phyloP scores from a whole-genome alignment of 1,140 invertebrate genomes.

The Zaprionus tsacasi region DNA sequence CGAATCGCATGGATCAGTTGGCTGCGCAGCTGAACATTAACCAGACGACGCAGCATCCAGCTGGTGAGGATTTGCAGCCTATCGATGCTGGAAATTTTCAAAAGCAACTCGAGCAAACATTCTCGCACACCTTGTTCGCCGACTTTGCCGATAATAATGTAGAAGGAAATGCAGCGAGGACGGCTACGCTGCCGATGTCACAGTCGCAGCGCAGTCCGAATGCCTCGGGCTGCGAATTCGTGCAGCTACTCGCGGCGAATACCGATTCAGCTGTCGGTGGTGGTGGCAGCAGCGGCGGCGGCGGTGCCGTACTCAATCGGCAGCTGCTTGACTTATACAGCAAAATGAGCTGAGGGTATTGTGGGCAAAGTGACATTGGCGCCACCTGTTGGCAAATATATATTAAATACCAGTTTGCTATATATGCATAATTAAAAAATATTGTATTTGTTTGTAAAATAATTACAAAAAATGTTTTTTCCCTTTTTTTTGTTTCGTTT shows the following conservation, averaged over 20 bases:
- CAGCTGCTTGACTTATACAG: constrained; percentile 75
- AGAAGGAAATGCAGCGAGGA: neutral
- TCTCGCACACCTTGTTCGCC: constrained; percentile 69
- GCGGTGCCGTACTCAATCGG: constrained; percentile 48
- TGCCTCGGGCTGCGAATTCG: constrained; percentile 57
- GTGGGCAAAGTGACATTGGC: neutral
- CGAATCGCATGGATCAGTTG: constrained; percentile 70
- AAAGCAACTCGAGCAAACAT: constrained; percentile 74
- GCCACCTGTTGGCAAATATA: constrained; percentile 3
- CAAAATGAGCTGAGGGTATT: constrained; percentile 58
- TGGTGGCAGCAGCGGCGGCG: neutral
- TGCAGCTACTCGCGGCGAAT: constrained; percentile 52
- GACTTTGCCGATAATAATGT: constrained; percentile 48
- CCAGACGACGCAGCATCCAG: neutral
- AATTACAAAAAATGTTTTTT: constrained; percentile 68
- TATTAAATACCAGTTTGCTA: neutral
- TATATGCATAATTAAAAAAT: constrained; percentile 62
- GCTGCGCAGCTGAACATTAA: constrained; percentile 67
- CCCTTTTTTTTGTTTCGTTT: constrained; percentile 35
- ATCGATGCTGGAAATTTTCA: constrained; percentile 69
- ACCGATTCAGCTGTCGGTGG: constrained; percentile 6
- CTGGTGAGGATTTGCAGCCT: constrained; percentile 70
- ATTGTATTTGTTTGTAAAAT: constrained; percentile 78
- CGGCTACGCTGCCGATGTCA: neutral
- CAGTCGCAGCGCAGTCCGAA: constrained; percentile 21